Percentiles rank a stretch among this genome's conserved stretches.
phyloP scores from a whole-genome alignment of 2,113 vertebrate genomes.

The Triplophysa dalaica region DNA sequence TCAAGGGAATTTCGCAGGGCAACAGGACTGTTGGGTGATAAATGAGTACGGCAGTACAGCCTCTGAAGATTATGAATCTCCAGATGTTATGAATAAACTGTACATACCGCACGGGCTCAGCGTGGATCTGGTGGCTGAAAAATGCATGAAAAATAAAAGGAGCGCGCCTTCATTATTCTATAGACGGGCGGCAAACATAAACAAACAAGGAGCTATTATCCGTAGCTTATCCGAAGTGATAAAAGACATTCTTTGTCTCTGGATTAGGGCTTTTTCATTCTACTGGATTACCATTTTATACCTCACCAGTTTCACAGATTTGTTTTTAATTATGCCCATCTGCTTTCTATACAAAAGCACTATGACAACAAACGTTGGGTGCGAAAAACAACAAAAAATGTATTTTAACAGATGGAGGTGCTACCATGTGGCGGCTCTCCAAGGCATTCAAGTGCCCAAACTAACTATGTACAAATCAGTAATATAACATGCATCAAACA shows the following conservation, averaged over 20 bases:
- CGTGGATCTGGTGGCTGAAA: slow-evolving; percentile 62
- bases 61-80: slow-evolving; percentile 45
- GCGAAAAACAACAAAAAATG: slow-evolving; percentile 41
- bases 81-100: slow-evolving; percentile 66
- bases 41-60: slow-evolving; percentile 49
- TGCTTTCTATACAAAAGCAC: slow-evolving; percentile 59
- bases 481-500: slow-evolving; percentile 31
- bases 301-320: slow-evolving; percentile 55
- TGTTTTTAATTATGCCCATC: slow-evolving; percentile 67
- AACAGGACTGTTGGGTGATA: slow-evolving; percentile 21
- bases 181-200: slow-evolving; percentile 49
- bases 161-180: slow-evolving; percentile 35
- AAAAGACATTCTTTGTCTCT: slow-evolving; percentile 52
- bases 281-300: slow-evolving; percentile 50
- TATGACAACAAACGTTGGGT: slow-evolving; percentile 53
- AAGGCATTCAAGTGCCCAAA: slow-evolving; percentile 37
- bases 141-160: slow-evolving; percentile 67
- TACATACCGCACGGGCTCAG: slow-evolving; percentile 55
- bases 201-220: slow-evolving; percentile 58
- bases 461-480: slow-evolving; percentile 32
- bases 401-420: slow-evolving; percentile 70
- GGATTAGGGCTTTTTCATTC: slow-evolving; percentile 52
- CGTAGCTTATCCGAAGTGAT: slow-evolving; percentile 51
- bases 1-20: not conserved
- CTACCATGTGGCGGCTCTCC: slow-evolving; percentile 50